These are phyloP conservation scores for Cephonodes hylas DNA, from an alignment of 2,888 invertebrate genomes.

Conservation along the genomic window DNA sequence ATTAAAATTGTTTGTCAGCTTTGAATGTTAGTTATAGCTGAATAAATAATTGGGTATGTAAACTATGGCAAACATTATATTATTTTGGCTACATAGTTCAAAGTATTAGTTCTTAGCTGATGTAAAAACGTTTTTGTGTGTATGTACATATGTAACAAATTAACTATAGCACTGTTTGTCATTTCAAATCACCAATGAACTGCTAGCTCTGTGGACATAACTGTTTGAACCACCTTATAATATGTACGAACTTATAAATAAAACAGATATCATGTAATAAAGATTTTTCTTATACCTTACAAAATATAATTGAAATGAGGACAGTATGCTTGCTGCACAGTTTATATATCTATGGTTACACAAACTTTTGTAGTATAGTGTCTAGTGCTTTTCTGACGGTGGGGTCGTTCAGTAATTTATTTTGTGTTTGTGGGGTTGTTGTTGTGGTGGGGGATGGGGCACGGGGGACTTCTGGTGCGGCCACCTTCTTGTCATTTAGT, in stretches of 20 bases:
- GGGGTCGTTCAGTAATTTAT: conserved; percentile 86
- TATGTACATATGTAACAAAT: conserved; percentile 61
- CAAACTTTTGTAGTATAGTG: conserved; percentile 79
- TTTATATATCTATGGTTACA: neutral
- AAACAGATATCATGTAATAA: conserved; percentile 47
- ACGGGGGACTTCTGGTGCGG: conserved; percentile 31
- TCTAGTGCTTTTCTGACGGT: conserved; percentile 90
- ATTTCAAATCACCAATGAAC: conserved; percentile 65
- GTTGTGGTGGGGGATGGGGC: conserved; percentile 41
- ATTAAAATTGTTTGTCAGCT: conserved; percentile 27
- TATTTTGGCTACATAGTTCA: conserved; percentile 7
- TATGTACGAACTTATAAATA: conserved; percentile 75
- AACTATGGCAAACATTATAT: neutral
- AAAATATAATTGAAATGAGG: neutral
- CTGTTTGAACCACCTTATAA: conserved; percentile 62
- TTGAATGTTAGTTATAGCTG: conserved; percentile 42
- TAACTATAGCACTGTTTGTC: conserved; percentile 63
- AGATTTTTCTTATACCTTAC: neutral
- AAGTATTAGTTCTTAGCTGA: conserved; percentile 19
- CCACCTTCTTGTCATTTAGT: conserved; percentile 84
- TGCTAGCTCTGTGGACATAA: conserved; percentile 57
- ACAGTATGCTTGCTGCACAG: neutral
- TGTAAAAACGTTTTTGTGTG: conserved; percentile 42
- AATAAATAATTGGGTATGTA: conserved; percentile 21
- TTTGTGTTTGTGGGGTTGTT: conserved; percentile 60